Conservation (phyloP, 2,888 invertebrate genomes). For the Sipha maydis region DNA sequence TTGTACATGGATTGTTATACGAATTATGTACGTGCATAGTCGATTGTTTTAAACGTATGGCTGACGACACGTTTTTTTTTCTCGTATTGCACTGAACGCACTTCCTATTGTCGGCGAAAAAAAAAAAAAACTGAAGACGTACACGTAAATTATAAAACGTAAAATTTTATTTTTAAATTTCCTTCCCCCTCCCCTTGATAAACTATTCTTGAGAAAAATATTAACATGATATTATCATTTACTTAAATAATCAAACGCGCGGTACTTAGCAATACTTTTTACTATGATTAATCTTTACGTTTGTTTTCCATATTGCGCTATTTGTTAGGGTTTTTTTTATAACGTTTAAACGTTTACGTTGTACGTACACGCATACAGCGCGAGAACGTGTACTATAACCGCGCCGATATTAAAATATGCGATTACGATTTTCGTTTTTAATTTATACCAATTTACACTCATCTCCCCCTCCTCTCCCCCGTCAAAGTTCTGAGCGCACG, state of each 20-base stretch:
- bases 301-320: background rate
- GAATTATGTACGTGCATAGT: too few relatives aligned
- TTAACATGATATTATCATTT: background rate
- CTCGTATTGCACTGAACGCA: background rate
- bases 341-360: too few relatives aligned
- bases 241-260: background rate
- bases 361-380: too few relatives aligned
- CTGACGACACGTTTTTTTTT: background rate
- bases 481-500: too few relatives aligned
- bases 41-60: background rate
- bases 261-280: background rate
- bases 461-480: too few relatives aligned
- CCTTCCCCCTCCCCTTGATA: background rate
- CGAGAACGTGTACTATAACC: too few relatives aligned
- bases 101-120: background rate
- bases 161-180: background rate
- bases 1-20: too few relatives aligned
- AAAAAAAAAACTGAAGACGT: background rate
- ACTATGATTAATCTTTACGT: constrained; percentile 12
- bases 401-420: too few relatives aligned
- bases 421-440: too few relatives aligned
- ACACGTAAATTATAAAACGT: background rate
- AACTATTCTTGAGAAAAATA: background rate
- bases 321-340: background rate
- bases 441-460: too few relatives aligned